These are phyloP conservation scores for Megaustenia siamemsis DNA, from an alignment of 2,888 invertebrate species.

Conservation along the genomic window DNA sequence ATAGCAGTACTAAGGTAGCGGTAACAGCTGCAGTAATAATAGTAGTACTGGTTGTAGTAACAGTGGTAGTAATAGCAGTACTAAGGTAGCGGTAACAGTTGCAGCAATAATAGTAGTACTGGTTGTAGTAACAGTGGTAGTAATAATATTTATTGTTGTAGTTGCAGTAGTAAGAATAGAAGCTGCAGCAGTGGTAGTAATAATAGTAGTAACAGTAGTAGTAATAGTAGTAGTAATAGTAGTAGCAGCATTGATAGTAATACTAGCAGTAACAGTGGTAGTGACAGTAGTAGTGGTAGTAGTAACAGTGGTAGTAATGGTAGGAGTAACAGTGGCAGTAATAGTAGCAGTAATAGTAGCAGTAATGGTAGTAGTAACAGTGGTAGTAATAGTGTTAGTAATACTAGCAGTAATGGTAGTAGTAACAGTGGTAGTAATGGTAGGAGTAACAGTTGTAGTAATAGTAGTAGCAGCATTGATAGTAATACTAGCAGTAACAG, in stretches of 20 bases:
- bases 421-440: not conserved
- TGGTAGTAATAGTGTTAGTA: slow-evolving; percentile 1
- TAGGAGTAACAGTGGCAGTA: slow-evolving; percentile 23
- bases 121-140: slow-evolving; percentile 44
- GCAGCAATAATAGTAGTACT: slow-evolving; percentile 48
- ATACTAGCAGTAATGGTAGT: not conserved
- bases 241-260: slow-evolving; percentile 41
- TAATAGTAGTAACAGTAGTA: slow-evolving; percentile 51
- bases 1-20: slow-evolving; percentile 24
- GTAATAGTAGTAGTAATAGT: slow-evolving; percentile 42
- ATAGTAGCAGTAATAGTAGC: slow-evolving; percentile 20
- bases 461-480: not conserved
- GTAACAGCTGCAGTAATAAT: slow-evolving; percentile 21
- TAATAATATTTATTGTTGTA: slow-evolving; percentile 35
- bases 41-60: not conserved
- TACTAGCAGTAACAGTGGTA: slow-evolving; percentile 52
- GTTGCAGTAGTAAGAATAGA: slow-evolving; percentile 50
- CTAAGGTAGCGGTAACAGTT: slow-evolving; percentile 35
- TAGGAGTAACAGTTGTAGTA: not conserved
- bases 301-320: slow-evolving; percentile 21
- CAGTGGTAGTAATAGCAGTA: slow-evolving; percentile 3
- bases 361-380: not conserved
- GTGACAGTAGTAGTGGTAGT: slow-evolving; percentile 29
- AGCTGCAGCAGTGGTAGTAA: slow-evolving; percentile 45
- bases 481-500: not conserved